Conservation (phyloP, 2,797 vertebrate genomes). For the Pipistrellus pygmaeus region DNA sequence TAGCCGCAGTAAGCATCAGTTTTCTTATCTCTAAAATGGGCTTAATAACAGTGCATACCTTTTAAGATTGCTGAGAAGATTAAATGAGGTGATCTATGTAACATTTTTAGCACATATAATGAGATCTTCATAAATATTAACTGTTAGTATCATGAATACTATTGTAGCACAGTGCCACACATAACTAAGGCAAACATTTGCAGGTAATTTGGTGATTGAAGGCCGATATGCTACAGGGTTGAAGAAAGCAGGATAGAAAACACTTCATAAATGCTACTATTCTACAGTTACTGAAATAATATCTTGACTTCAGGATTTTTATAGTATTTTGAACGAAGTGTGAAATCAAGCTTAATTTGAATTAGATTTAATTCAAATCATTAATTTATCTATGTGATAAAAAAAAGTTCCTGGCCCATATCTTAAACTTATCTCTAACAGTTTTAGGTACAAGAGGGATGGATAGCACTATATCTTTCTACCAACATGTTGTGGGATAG, state of each 20-base stretch:
- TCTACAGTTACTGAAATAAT: background rate
- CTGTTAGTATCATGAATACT: background rate
- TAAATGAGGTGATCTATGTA: background rate
- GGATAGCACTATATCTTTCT: background rate
- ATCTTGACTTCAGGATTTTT: background rate
- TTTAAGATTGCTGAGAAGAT: background rate
- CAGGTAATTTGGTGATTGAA: background rate
- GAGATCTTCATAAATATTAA: background rate
- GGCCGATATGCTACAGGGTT: background rate
- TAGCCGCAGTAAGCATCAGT: background rate
- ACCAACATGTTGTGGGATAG: background rate
- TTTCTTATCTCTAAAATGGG: slow-evolving; percentile 22
- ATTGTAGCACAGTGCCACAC: background rate
- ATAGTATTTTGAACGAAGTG: background rate
- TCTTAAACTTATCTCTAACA: background rate
- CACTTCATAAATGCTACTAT: background rate
- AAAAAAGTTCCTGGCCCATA: background rate
- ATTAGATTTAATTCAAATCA: background rate
- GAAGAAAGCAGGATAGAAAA: background rate
- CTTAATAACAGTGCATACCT: background rate
- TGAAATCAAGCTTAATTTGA: background rate
- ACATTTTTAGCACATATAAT: background rate
- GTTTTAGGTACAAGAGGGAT: background rate
- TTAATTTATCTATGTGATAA: background rate
- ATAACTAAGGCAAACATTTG: background rate